These are phyloP conservation scores for Harpagifer antarcticus DNA, from an alignment of 2,797 vertebrate species.

Conservation along the genomic window DNA sequence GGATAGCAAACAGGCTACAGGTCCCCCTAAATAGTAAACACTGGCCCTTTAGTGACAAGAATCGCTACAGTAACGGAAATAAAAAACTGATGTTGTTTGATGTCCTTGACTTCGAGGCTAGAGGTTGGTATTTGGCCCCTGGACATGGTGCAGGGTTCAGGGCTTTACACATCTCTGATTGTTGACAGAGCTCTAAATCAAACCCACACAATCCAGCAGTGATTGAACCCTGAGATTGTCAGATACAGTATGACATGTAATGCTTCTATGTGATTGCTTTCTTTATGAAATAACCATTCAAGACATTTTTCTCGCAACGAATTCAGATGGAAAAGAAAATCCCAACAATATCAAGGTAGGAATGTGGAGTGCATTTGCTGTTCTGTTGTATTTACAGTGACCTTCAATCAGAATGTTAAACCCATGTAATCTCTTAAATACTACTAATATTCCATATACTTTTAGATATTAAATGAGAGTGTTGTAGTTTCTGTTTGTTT, in stretches of 20 bases:
- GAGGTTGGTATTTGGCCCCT: slow-evolving; percentile 37
- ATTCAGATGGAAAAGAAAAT: not conserved
- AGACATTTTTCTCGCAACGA: slow-evolving; percentile 17
- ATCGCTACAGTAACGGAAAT: slow-evolving; percentile 3
- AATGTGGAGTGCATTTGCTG: slow-evolving; percentile 16
- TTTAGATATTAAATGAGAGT: not conserved
- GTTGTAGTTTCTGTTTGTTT: slow-evolving; percentile 9
- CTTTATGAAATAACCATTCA: slow-evolving; percentile 6
- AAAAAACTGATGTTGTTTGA: slow-evolving; percentile 21
- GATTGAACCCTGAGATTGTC: slow-evolving; percentile 52
- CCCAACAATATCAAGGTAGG: not conserved
- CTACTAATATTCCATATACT: not conserved
- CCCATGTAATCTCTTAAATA: not conserved
- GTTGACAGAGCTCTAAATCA: slow-evolving; percentile 61
- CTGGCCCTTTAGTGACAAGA: not conserved
- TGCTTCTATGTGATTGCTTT: slow-evolving; percentile 48
- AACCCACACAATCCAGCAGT: slow-evolving; percentile 45
- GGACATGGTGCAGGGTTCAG: slow-evolving; percentile 42
- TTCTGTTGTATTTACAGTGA: slow-evolving; percentile 6
- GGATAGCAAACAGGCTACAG: too few species aligned
- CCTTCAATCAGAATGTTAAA: slow-evolving; percentile 2
- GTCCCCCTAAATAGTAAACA: too few species aligned
- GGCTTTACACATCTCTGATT: slow-evolving; percentile 54
- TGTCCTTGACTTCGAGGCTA: slow-evolving; percentile 43
- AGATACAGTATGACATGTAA: slow-evolving; percentile 11